These are phyloP conservation scores for Poecilus cupreus DNA, from an alignment of 2,888 invertebrate species.

Conservation along the genomic window DNA sequence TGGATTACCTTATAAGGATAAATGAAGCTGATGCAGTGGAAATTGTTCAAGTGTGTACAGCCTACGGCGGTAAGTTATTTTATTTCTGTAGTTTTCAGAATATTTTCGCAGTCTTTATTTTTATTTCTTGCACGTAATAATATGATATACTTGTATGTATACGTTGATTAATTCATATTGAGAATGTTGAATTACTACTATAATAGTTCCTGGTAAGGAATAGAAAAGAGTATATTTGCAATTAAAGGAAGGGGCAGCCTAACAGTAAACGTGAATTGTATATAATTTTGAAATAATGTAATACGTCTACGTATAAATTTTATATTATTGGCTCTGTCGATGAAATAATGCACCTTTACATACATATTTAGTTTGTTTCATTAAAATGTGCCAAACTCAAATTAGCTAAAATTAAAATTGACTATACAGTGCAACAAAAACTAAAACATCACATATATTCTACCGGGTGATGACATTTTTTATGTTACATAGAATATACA, in stretches of 20 bases:
- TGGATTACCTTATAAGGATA: constrained; percentile 40
- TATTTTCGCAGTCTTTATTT: not conserved
- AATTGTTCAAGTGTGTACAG: constrained; percentile 43
- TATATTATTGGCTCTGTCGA: too few species aligned
- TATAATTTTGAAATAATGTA: too few species aligned
- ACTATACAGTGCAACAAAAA: too few species aligned
- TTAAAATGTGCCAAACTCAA: too few species aligned
- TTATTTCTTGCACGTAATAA: constrained; percentile 28
- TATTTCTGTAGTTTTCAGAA: not conserved
- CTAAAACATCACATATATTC: too few species aligned
- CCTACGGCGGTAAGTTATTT: constrained; percentile 35
- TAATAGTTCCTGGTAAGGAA: not conserved
- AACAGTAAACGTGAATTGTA: not conserved
- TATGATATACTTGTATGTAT: not conserved
- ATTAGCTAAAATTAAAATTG: too few species aligned
- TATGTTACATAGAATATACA: too few species aligned
- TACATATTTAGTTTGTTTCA: too few species aligned
- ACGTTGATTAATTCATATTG: not conserved
- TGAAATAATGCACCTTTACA: too few species aligned
- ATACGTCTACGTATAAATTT: too few species aligned
- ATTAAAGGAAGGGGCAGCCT: not conserved
- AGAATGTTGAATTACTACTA: not conserved
- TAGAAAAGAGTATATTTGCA: not conserved
- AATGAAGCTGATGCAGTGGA: constrained; percentile 43
- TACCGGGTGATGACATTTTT: too few species aligned